Conservation (phyloP, 2,888 invertebrate genomes). For the Hydroisotoma schaefferi region DNA sequence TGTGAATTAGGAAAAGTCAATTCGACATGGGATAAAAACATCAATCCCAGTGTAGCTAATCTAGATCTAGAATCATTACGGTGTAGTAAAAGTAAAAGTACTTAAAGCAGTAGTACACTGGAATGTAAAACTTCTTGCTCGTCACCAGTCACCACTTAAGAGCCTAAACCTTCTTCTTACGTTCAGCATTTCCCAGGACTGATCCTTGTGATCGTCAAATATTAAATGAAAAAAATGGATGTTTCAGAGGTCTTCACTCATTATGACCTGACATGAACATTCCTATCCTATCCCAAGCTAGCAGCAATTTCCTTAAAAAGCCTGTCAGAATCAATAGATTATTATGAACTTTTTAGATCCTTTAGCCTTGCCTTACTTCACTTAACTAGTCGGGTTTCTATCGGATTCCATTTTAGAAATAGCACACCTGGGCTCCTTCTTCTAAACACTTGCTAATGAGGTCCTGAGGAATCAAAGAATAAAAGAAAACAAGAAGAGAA, state of each 20-base stretch:
- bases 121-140: too few species aligned
- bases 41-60: too few species aligned
- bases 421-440: conserved; percentile 41
- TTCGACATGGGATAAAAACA: too few species aligned
- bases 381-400: conserved; percentile 6
- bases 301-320: background rate
- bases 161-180: too few species aligned
- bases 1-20: too few species aligned
- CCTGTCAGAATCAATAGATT: conserved; percentile 12
- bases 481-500: conserved; percentile 6
- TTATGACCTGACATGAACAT: background rate
- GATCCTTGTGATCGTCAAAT: too few species aligned
- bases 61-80: too few species aligned
- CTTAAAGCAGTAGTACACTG: too few species aligned
- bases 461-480: conserved; percentile 13
- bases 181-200: too few species aligned
- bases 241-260: background rate
- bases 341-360: background rate
- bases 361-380: conserved; percentile 1
- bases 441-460: conserved; percentile 41
- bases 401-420: background rate
- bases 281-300: background rate
- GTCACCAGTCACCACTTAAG: too few species aligned
- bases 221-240: too few species aligned
- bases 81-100: too few species aligned